Percentiles rank a stretch among this genome's conserved stretches.
phyloP scores from a whole-genome alignment of 2,888 invertebrate genomes.

The Meiosimyza platycephala region DNA sequence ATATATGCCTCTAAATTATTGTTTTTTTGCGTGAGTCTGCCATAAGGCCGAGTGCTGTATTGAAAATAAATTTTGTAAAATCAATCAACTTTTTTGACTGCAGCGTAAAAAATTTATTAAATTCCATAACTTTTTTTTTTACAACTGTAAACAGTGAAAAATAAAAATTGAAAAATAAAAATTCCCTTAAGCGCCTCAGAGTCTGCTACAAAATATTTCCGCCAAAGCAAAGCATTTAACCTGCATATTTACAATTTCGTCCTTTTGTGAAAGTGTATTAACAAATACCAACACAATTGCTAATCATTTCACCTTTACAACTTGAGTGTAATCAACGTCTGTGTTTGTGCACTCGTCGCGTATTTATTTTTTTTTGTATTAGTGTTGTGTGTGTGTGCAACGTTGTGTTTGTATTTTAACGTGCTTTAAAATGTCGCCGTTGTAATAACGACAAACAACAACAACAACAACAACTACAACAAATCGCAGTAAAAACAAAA shows the following conservation, averaged over 20 bases:
- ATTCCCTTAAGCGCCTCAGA: constrained; percentile 37
- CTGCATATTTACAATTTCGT: constrained; percentile 4
- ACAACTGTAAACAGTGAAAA: background rate
- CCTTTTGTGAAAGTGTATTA: constrained; percentile 9
- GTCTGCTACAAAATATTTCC: constrained; percentile 33
- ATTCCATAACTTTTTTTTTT: too few relatives aligned
- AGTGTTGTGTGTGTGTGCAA: constrained; percentile 6
- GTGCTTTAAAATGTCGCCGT: constrained; percentile 3
- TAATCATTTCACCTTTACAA: background rate
- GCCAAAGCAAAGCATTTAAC: constrained; percentile 1
- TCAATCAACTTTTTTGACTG: background rate
- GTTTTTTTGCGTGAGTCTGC: background rate
- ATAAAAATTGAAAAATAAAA: background rate
- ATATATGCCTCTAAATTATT: too few relatives aligned
- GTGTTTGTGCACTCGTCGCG: constrained; percentile 12
- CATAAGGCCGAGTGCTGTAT: constrained; percentile 2
- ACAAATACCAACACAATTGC: constrained; percentile 14
- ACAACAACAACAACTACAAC: constrained; percentile 28
- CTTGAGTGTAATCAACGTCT: constrained; percentile 1
- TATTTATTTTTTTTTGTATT: background rate
- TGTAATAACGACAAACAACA: constrained; percentile 19
- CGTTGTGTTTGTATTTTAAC: constrained; percentile 3
- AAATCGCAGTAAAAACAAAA: constrained; percentile 27
- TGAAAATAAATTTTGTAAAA: background rate
- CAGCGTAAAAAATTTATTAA: background rate